phyloP scores from a whole-genome alignment of 2,113 vertebrate species.

The Caretta caretta region DNA sequence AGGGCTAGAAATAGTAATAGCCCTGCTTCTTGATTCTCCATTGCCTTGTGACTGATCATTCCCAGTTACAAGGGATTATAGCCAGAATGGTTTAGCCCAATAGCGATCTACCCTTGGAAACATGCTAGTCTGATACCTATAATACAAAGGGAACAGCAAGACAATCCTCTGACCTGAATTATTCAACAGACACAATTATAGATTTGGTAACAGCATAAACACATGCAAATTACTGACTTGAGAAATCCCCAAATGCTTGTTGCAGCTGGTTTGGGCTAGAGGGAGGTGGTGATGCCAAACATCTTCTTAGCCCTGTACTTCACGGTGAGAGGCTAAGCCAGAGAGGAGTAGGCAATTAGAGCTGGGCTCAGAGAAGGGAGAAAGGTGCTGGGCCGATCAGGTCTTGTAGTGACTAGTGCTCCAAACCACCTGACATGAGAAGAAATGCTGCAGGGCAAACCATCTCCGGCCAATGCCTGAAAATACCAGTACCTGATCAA shows the following conservation, averaged over 20 bases:
- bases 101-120: constrained; percentile 18
- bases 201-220: constrained; percentile 33
- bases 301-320: neutral
- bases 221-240: constrained; percentile 46
- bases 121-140: neutral
- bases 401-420: too few species aligned
- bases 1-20: neutral
- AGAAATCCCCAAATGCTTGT: constrained; percentile 24
- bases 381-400: neutral
- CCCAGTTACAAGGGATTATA: neutral
- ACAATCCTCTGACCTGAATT: constrained; percentile 5
- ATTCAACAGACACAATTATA: constrained; percentile 22
- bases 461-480: neutral
- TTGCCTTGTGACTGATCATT: constrained; percentile 23
- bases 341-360: fast-evolving
- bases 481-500: neutral
- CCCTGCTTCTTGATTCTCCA: neutral
- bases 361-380: neutral
- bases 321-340: neutral
- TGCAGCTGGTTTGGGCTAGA: constrained; percentile 23
- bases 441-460: neutral
- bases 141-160: neutral
- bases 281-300: neutral
- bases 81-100: constrained; percentile 31
- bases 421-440: neutral